Evolutionary conservation across 2,113 vertebrate species (phyloP).

Genomic region (Callipepla squamata): DNA sequence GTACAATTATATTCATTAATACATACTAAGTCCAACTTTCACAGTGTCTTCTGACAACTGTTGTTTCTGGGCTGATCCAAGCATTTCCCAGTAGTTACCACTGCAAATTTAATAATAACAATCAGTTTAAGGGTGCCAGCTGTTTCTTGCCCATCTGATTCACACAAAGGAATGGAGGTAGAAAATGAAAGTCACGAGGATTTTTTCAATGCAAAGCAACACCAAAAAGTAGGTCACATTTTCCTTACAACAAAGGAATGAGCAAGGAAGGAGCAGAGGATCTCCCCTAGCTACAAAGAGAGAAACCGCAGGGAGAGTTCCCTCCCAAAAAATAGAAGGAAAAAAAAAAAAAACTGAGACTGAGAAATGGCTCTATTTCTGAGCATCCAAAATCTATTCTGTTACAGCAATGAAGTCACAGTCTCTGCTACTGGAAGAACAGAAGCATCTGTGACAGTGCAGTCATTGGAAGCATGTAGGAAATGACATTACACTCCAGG

Average conservation of each 20-base stretch:
- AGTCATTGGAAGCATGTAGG: rapidly evolving
- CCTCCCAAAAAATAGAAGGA: rapidly evolving
- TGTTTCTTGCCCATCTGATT: neutral
- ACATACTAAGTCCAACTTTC: neutral
- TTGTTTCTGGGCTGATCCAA: neutral
- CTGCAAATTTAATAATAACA: neutral
- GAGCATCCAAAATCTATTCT: neutral
- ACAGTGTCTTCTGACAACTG: neutral
- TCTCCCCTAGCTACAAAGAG: neutral
- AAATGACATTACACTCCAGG: neutral
- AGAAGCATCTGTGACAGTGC: rapidly evolving
- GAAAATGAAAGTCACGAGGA: neutral
- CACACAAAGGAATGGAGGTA: neutral
- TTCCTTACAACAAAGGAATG: neutral
- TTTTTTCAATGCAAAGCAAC: neutral
- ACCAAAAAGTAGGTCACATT: neutral
- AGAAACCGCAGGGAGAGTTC: neutral
- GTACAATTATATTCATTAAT: neutral
- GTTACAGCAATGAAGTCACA: neutral
- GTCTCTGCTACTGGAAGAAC: neutral
- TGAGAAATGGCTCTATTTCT: neutral
- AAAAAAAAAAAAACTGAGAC: neutral
- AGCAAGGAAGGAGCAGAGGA: neutral
- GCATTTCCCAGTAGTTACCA: neutral
- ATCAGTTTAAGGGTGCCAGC: neutral